Percentiles rank a stretch among this genome's conserved stretches.
phyloP scores from a whole-genome alignment of 2,113 vertebrate species.

The Platysternon megacephalum region DNA sequence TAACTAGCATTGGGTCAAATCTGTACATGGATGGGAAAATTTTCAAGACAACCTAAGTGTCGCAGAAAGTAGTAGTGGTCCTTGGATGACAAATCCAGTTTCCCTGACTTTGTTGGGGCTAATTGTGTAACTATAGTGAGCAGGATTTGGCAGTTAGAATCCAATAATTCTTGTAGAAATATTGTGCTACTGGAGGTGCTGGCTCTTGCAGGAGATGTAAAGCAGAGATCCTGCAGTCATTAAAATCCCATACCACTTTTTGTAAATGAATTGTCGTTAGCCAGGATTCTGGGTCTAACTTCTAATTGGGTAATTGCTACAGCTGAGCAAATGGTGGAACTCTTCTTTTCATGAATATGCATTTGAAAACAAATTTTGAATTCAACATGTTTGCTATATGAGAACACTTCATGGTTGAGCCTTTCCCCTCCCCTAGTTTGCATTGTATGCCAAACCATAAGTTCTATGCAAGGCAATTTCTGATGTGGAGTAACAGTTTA shows the following conservation, averaged over 20 bases:
- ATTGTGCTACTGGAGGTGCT: fast-evolving
- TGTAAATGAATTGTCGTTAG: too few species aligned
- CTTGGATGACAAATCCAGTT: neutral
- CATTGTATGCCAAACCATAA: neutral
- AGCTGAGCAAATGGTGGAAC: neutral
- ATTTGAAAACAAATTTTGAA: neutral
- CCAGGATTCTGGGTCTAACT: neutral
- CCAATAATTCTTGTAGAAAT: neutral
- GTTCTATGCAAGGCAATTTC: fast-evolving
- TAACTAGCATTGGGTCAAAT: neutral
- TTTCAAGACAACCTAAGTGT: neutral
- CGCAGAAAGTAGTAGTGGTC: neutral
- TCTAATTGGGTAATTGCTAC: fast-evolving
- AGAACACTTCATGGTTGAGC: neutral
- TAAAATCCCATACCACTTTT: fast-evolving
- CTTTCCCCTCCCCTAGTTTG: neutral
- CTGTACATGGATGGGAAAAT: neutral
- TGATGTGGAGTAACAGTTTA: neutral
- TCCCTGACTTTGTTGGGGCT: neutral
- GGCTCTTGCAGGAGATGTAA: neutral
- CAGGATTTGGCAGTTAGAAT: neutral
- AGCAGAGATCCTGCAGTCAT: neutral
- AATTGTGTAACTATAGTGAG: neutral
- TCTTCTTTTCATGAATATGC: neutral
- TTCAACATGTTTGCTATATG: neutral